These are phyloP conservation scores for Drosophila engyochracea DNA, from an alignment of 2,888 invertebrate genomes.

Conservation along the genomic window DNA sequence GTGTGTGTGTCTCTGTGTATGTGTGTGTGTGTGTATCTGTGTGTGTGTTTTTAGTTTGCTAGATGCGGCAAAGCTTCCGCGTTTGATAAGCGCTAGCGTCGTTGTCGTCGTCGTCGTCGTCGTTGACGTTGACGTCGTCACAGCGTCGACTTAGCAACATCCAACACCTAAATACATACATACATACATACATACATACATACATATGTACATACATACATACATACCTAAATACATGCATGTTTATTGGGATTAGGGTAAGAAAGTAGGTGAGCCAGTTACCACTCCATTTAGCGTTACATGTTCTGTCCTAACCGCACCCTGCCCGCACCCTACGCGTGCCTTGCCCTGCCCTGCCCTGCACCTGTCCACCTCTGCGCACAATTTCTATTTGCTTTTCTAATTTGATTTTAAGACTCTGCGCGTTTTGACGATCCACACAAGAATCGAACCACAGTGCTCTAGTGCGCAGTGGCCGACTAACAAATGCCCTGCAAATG, in stretches of 20 bases:
- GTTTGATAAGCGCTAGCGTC: conserved; percentile 69
- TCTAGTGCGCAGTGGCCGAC: not conserved
- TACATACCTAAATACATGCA: not conserved
- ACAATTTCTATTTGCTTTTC: conserved; percentile 71
- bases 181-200: not conserved
- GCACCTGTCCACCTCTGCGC: conserved; percentile 20
- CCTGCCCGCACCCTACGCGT: not conserved
- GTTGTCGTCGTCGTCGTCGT: not conserved
- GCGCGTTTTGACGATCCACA: conserved; percentile 3
- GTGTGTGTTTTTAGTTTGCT: conserved; percentile 44
- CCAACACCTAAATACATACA: conserved; percentile 10
- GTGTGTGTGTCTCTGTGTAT: conserved; percentile 4
- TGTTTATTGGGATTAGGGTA: conserved; percentile 3
- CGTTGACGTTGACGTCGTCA: conserved; percentile 19
- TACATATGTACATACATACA: not conserved
- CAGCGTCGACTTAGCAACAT: conserved; percentile 59
- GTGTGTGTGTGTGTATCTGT: conserved; percentile 2
- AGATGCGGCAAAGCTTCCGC: conserved; percentile 70
- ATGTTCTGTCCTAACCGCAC: not conserved
- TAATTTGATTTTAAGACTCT: conserved; percentile 63
- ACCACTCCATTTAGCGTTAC: conserved; percentile 1
- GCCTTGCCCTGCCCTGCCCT: not conserved
- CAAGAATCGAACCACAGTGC: not conserved
- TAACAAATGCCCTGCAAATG: not conserved
- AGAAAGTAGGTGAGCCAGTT: conserved; percentile 23